Base-by-base conservation (phyloP, 2,888 invertebrate genomes). In the Macropis europaea region DNA sequence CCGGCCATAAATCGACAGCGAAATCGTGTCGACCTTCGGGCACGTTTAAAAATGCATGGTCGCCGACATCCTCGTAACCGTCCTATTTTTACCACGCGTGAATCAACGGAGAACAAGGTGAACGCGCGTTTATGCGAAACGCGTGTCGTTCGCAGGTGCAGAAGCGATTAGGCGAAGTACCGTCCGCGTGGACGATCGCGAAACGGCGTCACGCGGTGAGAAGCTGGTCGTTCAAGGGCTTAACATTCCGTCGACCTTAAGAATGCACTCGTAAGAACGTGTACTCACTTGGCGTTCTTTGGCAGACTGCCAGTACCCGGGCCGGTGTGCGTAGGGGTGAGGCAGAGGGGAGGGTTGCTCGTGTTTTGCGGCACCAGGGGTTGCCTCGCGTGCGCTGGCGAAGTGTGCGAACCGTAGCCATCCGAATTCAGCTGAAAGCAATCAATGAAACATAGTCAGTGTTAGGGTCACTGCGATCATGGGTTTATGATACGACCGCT, bases 241-340 rank as follows among this genome's bases (percentile, higher is more conserved):
- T 40, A 22, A 56, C 52, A 11, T 47, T 19, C 50, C 15, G 32
- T 57, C 28, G 67, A 60, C 43, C 62, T 73, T 68, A 63, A 57
- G 66, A 77, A 79, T 68, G 61, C 61, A 45, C 52, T 63, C 22
- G 47, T 53, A 74, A 72, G 77, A 81, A 75, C 68, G 40, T 72
- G 43, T 84, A 94, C 96, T 95, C 90, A 97, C 97, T 97, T 97
- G 90, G 97, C 97, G 93, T 97, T 97, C 91, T 97, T 97, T 82
- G 97, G 96, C 83, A 90, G 83, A 79, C 85, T 89, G 80, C 90
- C 91, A 79, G 91, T 91, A 77, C 89, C 91, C 67, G 91, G 91
- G 76, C 90, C 91, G 91, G 86, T 92, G 92, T 87, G 88, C 62
- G 84, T 85, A 22, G 90, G 89, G 52, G 89, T 88, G 73, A 89